These are phyloP conservation scores for Ostrea denselamellosa DNA, from an alignment of 1,140 invertebrate genomes.

Conservation along the genomic window DNA sequence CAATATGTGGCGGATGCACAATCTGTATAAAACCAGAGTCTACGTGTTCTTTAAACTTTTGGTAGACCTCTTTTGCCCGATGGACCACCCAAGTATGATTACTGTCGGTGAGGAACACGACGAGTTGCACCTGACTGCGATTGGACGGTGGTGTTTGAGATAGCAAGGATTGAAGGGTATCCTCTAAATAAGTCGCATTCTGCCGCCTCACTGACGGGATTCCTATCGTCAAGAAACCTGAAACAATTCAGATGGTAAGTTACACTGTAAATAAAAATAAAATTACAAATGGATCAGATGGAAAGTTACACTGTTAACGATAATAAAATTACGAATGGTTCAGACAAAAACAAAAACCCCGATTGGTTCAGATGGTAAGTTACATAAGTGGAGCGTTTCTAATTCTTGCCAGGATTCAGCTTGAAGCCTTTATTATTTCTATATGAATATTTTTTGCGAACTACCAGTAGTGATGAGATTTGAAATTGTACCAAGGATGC, in stretches of 20 bases:
- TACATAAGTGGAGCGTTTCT: too few relatives aligned
- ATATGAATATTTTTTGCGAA: too few relatives aligned
- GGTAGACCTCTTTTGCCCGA: constrained; percentile 83
- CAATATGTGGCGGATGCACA: constrained; percentile 87
- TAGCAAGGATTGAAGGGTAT: constrained; percentile 64
- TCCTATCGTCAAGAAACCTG: constrained; percentile 73
- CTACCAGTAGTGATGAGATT: too few relatives aligned
- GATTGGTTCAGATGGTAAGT: too few relatives aligned
- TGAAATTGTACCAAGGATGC: too few relatives aligned
- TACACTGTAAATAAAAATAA: not conserved
- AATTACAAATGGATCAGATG: not conserved
- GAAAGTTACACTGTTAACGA: too few relatives aligned
- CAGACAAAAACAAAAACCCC: too few relatives aligned
- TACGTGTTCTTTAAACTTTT: constrained; percentile 85
- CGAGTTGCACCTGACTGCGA: constrained; percentile 61
- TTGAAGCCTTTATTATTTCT: too few relatives aligned
- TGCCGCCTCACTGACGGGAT: constrained; percentile 68
- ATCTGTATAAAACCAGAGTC: constrained; percentile 91
- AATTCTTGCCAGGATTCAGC: too few relatives aligned
- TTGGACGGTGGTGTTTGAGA: constrained; percentile 58
- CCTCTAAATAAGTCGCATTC: constrained; percentile 59
- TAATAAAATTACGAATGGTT: too few relatives aligned
- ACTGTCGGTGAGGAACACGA: constrained; percentile 68
- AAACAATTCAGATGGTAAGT: not conserved
- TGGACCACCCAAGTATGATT: constrained; percentile 50